Conservation (phyloP, 1,140 invertebrate species). For the Atta colombica region DNA sequence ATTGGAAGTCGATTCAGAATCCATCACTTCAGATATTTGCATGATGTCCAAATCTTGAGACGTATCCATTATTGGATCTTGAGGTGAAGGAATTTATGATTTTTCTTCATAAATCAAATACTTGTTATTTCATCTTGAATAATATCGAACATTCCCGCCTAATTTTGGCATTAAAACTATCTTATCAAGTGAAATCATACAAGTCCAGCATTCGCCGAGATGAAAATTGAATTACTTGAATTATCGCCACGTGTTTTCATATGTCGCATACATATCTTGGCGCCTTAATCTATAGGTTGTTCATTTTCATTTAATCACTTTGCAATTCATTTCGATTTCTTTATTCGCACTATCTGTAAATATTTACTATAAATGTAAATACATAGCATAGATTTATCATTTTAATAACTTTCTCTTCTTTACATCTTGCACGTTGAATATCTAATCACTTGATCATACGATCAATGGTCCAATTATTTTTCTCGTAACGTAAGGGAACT, state of each 20-base stretch:
- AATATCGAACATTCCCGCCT: not conserved
- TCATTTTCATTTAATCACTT: not conserved
- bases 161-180: not conserved
- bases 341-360: not conserved
- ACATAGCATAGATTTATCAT: not conserved
- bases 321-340: not conserved
- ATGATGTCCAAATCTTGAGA: not conserved
- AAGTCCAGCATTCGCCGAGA: not conserved
- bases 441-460: not conserved
- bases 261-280: not conserved
- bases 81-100: not conserved
- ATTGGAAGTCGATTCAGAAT: not conserved
- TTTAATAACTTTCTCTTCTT: not conserved
- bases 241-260: not conserved
- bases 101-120: not conserved
- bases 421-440: not conserved
- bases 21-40: not conserved
- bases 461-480: not conserved
- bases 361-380: not conserved
- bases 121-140: conserved; percentile 1
- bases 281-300: not conserved
- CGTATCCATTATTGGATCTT: not conserved
- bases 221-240: not conserved
- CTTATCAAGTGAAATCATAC: not conserved
- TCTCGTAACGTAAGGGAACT: not conserved